These are phyloP conservation scores for Eustalomyia histrio DNA, from an alignment of 2,888 invertebrate genomes.

Conservation along the genomic window DNA sequence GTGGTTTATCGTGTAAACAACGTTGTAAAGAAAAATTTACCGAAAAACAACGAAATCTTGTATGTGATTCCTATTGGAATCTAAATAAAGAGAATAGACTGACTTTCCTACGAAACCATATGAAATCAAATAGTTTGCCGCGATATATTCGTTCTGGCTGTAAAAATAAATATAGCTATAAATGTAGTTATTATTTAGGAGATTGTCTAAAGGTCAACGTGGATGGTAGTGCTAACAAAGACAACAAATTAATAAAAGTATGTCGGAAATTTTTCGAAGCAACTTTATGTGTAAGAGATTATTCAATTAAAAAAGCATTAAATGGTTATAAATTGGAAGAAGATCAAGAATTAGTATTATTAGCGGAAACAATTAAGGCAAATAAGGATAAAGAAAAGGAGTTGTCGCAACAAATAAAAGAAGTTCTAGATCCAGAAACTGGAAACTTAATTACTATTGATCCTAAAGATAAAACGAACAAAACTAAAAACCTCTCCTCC, in stretches of 20 bases:
- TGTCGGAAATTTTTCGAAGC: conserved; percentile 62
- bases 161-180: conserved; percentile 44
- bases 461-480: conserved; percentile 22
- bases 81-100: conserved; percentile 52
- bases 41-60: conserved; percentile 45
- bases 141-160: conserved; percentile 25
- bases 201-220: conserved; percentile 31
- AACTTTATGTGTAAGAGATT: conserved; percentile 58
- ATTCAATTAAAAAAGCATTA: conserved; percentile 63
- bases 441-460: conserved; percentile 44
- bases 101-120: conserved; percentile 56
- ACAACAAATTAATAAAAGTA: conserved; percentile 38
- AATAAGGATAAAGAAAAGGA: conserved; percentile 20
- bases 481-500: conserved; percentile 16
- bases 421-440: conserved; percentile 53
- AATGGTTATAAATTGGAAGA: conserved; percentile 56
- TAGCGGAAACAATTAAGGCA: conserved; percentile 32
- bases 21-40: conserved; percentile 61
- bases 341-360: conserved; percentile 34
- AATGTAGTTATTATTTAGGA: conserved; percentile 62
- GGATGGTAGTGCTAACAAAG: background rate
- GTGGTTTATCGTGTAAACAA: conserved; percentile 63
- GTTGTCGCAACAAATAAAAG: conserved; percentile 25
- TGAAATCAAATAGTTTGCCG: conserved; percentile 31
- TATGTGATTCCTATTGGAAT: conserved; percentile 64